Conservation (phyloP, 2,888 invertebrate genomes). For the Lomographa bimaculata region DNA sequence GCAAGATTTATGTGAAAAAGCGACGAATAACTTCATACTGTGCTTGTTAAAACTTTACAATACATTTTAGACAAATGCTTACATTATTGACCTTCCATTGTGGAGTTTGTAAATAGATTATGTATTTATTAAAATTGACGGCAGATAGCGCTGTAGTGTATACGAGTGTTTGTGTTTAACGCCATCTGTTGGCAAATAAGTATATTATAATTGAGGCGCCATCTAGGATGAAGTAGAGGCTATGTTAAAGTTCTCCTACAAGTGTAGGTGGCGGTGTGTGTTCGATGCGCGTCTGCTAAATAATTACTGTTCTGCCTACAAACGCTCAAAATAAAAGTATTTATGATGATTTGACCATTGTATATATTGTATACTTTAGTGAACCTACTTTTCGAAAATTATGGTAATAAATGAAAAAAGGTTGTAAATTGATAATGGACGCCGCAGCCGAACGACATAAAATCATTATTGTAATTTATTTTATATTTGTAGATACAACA, state of each 20-base stretch:
- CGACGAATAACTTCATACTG: conserved; percentile 25
- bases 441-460: conserved; percentile 59
- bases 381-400: conserved; percentile 22
- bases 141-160: conserved; percentile 38
- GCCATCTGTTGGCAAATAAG: conserved; percentile 35
- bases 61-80: conserved; percentile 26
- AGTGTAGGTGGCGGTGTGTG: conserved; percentile 38
- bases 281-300: conserved; percentile 38
- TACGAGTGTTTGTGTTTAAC: conserved; percentile 37
- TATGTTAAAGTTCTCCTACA: conserved; percentile 27
- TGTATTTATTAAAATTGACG: conserved; percentile 36
- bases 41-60: conserved; percentile 30
- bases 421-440: conserved; percentile 44
- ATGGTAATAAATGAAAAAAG: conserved; percentile 22
- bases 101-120: conserved; percentile 34
- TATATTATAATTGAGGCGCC: conserved; percentile 28
- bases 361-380: conserved; percentile 2
- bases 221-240: conserved; percentile 23
- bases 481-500: conserved; percentile 81
- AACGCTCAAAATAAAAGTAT: conserved; percentile 28
- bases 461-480: conserved; percentile 79
- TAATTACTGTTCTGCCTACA: conserved; percentile 34
- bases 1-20: conserved; percentile 19
- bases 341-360: too few species aligned
- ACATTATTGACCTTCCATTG: conserved; percentile 28